phyloP scores from a whole-genome alignment of 2,888 invertebrate genomes.

The Gymnoscelis rufifasciata region DNA sequence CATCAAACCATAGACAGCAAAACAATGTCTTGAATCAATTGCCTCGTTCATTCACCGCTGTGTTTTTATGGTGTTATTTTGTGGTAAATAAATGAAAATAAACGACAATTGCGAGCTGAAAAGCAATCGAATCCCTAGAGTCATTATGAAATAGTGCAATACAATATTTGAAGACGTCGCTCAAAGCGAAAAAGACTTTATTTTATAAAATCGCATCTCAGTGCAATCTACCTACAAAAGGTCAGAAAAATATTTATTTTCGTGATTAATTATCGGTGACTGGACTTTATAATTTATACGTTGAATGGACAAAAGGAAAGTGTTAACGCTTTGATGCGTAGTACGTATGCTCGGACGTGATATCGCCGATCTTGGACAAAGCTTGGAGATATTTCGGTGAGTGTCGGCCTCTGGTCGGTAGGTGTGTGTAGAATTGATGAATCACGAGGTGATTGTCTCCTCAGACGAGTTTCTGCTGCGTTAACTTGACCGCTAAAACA shows the following conservation, averaged over 20 bases:
- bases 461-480: slow-evolving; percentile 21
- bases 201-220: slow-evolving; percentile 54
- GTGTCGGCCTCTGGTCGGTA: slow-evolving; percentile 38
- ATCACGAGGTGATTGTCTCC: slow-evolving; percentile 49
- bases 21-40: slow-evolving; percentile 58
- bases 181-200: slow-evolving; percentile 45
- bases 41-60: slow-evolving; percentile 78
- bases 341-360: slow-evolving; percentile 49
- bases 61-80: slow-evolving; percentile 76
- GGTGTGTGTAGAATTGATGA: slow-evolving; percentile 56
- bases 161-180: slow-evolving; percentile 47
- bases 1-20: slow-evolving; percentile 50
- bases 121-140: slow-evolving; percentile 53
- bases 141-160: slow-evolving; percentile 66
- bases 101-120: slow-evolving; percentile 59
- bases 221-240: slow-evolving; percentile 73
- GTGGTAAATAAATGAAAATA: slow-evolving; percentile 72
- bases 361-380: slow-evolving; percentile 44
- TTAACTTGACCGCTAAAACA: slow-evolving; percentile 20
- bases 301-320: slow-evolving; percentile 53
- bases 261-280: slow-evolving; percentile 62
- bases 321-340: slow-evolving; percentile 55
- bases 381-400: slow-evolving; percentile 61
- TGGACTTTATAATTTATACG: slow-evolving; percentile 52
- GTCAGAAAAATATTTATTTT: slow-evolving; percentile 60